Evolutionary conservation across 2,797 vertebrate genomes (phyloP).

Genomic region (Catostomus latipinnis): DNA sequence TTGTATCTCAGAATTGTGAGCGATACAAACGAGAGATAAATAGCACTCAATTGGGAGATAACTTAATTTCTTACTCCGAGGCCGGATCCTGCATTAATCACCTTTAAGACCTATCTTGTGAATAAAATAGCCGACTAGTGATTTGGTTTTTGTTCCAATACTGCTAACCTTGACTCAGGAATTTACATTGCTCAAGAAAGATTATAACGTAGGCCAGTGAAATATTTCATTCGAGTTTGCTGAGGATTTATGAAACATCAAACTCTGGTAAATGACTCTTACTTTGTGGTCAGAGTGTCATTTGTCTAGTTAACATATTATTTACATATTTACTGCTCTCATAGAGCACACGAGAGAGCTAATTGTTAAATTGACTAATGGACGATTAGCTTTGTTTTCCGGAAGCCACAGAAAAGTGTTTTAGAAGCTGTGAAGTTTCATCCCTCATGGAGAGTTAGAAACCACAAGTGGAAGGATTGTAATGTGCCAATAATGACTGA

Average conservation of each 20-base stretch:
- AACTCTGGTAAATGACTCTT: background rate
- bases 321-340: slow-evolving; percentile 4
- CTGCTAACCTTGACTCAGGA: background rate
- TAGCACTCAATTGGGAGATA: no score
- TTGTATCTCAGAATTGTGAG: no score
- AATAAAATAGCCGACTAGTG: background rate
- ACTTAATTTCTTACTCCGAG: no score
- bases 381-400: slow-evolving; percentile 6
- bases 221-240: background rate
- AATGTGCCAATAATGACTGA: background rate
- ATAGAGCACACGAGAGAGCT: background rate
- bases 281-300: background rate
- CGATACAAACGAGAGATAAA: no score
- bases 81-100: no score
- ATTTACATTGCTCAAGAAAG: background rate
- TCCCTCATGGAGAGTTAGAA: background rate
- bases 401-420: slow-evolving; percentile 12
- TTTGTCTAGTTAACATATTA: slow-evolving; percentile 1
- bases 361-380: slow-evolving; percentile 15
- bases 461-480: background rate
- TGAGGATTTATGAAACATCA: background rate
- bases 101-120: background rate
- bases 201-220: background rate
- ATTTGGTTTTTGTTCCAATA: background rate
- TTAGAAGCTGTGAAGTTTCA: slow-evolving; percentile 4